Evolutionary conservation across 2,888 invertebrate genomes (phyloP).

Genomic region (Oxystoma pomonae): DNA sequence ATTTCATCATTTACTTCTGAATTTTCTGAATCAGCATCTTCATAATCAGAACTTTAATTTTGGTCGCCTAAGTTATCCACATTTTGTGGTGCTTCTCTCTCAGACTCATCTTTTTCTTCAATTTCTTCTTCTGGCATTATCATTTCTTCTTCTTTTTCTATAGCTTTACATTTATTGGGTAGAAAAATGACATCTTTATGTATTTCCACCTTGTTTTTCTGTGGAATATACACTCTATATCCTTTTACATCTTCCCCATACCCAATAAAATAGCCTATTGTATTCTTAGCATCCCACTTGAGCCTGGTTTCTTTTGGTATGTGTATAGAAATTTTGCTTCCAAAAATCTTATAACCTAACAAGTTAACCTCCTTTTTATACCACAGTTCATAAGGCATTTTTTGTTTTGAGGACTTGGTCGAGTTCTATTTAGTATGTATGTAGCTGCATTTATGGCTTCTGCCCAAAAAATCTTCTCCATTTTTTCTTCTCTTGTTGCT

Average conservation of each 20-base stretch:
- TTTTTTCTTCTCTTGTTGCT: constrained; percentile 15
- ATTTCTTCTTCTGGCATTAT: neutral
- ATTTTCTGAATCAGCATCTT: neutral
- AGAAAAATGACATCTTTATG: neutral
- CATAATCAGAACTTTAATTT: neutral
- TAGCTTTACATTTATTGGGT: neutral
- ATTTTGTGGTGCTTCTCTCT: neutral
- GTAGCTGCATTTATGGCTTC: neutral
- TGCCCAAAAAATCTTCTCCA: neutral
- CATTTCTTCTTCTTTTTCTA: too few relatives aligned
- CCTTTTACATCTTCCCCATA: neutral
- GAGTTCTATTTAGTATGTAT: constrained; percentile 1
- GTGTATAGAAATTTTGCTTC: neutral
- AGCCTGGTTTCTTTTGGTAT: neutral
- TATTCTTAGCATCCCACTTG: neutral
- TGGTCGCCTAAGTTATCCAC: neutral
- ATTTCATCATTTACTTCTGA: neutral
- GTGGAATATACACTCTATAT: neutral
- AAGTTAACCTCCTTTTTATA: neutral
- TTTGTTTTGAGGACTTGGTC: neutral
- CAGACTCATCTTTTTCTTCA: neutral
- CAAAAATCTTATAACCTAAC: neutral
- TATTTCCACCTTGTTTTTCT: neutral
- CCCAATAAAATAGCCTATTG: neutral
- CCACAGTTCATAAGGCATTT: neutral